Evolutionary conservation across 2,888 invertebrate genomes (phyloP).

Genomic region (Chloromyia formosa): DNA sequence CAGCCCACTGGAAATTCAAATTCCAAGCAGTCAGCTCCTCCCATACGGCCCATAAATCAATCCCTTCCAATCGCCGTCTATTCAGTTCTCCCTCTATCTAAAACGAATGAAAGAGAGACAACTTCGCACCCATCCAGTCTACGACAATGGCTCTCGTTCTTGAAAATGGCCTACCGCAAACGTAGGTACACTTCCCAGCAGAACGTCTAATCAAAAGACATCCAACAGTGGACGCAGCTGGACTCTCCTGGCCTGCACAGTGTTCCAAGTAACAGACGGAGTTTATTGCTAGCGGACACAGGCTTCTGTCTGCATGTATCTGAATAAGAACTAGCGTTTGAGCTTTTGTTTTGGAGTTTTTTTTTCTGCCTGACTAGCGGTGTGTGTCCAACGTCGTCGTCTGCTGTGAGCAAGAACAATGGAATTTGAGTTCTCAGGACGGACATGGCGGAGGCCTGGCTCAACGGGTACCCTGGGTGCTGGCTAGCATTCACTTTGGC

Average conservation of each 20-base stretch:
- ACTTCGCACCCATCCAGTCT: not conserved
- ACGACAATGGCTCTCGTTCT: conserved; percentile 4
- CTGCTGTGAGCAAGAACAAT: conserved; percentile 39
- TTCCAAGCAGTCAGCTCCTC: conserved; percentile 13
- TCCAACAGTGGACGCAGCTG: not conserved
- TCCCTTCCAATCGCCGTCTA: conserved; percentile 27
- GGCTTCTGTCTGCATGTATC: not conserved
- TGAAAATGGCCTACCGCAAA: conserved; percentile 36
- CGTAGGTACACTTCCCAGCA: not conserved
- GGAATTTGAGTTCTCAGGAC: conserved; percentile 19
- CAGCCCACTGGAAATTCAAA: conserved; percentile 21
- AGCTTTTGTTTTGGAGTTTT: not conserved
- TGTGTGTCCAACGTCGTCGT: conserved; percentile 2
- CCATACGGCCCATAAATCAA: conserved; percentile 29
- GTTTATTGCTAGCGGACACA: not conserved
- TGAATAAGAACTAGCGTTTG: not conserved
- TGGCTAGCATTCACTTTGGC: conserved; percentile 12
- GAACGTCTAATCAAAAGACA: conserved; percentile 13
- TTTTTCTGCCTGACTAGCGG: not conserved
- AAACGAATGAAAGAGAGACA: not conserved
- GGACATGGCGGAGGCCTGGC: conserved; percentile 40
- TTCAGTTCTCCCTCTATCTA: conserved; percentile 3
- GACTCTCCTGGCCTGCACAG: not conserved
- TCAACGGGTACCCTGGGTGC: conserved; percentile 12
- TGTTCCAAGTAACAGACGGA: not conserved